Evolutionary conservation across 2,113 vertebrate species (phyloP), one percentile per base, ranked within the genome.

Genomic region (Stigmatopora argus): DNA sequence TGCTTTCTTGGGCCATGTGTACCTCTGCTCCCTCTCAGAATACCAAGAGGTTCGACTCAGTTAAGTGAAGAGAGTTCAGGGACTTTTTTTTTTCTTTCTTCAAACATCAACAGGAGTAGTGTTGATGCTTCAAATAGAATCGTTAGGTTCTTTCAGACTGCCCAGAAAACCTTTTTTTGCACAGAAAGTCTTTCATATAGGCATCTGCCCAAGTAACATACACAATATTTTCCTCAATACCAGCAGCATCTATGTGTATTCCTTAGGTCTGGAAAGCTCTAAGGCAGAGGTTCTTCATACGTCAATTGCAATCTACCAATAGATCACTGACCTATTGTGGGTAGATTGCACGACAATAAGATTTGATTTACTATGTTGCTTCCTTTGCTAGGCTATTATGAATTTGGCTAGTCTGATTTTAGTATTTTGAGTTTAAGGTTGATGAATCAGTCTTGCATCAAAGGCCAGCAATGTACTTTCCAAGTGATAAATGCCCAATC

Each of bases 1-100:
- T 77, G 82, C 82, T 65, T 31, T 88, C 78, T 77, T 78, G 80
- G 74, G 52, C 71, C 74, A 75, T 68, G 71, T 79, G 75, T 55
- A 70, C 70, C 74, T 83, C 67, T 5, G 66, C 77, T 73, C 73
- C 70, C 75, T 80, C 80, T 82, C 74, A 70, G 71, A 73, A 82
- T 79, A 80, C 77, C 74, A 66, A 78, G 72, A 77, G 65, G 83
- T 80, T 76, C 71, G 80, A 80, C 80, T 65, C 21, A 76, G 77
- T 83, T 81, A 75, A 78, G 77, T 69, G 48, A 81, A 82, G 71
- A 80, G 76, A 75, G 86, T 84, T 81, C 72, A 83, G 72, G 68
- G 69, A 82, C 64, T 75, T 82, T 78, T 87, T 5, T 72, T 55
- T 80, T 70, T 63, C 70, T 2, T 45, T 58, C 61, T 70, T 14